phyloP scores from a whole-genome alignment of 1,140 invertebrate species.

The Kradibia gibbosae region DNA sequence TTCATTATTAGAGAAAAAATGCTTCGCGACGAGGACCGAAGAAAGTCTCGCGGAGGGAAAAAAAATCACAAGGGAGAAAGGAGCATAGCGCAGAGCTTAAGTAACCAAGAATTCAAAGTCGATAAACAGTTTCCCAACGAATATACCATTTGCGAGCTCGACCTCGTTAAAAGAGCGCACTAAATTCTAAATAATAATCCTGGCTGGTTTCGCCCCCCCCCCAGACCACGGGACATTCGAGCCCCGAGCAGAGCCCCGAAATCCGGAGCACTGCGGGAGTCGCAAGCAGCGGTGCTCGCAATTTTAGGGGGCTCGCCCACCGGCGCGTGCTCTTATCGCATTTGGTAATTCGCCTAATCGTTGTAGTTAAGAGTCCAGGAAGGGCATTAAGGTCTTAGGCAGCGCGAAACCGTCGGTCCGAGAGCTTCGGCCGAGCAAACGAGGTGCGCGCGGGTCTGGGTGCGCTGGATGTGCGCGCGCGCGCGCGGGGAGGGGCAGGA shows the following conservation, averaged over 20 bases:
- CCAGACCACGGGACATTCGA: background rate
- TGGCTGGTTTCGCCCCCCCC: background rate
- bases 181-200: conserved; percentile 50
- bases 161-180: conserved; percentile 40
- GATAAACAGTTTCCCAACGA: background rate
- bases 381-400: conserved; percentile 42
- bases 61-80: background rate
- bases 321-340: conserved; percentile 37
- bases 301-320: background rate
- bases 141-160: conserved; percentile 1
- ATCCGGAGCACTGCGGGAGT: too few species aligned
- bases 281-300: background rate
- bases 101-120: background rate
- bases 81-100: background rate
- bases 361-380: conserved; percentile 36
- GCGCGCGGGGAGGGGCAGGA: background rate
- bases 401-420: background rate
- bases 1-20: background rate
- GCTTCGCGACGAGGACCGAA: background rate
- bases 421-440: background rate
- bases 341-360: conserved; percentile 46
- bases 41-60: background rate
- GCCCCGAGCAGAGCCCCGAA: too few species aligned
- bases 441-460: background rate
- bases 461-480: background rate